A percentile compares a stretch with the other conserved stretches of the same genome.
Conservation (phyloP, 2,113 vertebrate genomes). For the Phalacrocorax brasilianus region DNA sequence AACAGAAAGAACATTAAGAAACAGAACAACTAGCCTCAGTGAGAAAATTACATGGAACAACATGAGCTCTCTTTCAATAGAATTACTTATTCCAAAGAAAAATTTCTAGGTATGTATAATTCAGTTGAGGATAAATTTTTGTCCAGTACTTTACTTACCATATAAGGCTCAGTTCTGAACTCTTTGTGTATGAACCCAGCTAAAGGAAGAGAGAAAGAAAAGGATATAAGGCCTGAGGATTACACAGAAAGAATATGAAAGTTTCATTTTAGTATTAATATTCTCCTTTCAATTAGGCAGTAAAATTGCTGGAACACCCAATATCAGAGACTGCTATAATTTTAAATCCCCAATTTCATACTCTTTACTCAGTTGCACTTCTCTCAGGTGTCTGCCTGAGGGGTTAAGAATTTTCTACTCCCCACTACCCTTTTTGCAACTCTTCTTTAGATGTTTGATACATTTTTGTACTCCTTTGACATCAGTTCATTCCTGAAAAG, state of each 20-base stretch:
- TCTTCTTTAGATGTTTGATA: background rate
- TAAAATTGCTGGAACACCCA: background rate
- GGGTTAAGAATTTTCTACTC: background rate
- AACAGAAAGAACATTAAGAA: background rate
- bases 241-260: background rate
- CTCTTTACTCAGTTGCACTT: background rate
- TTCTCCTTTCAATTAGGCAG: background rate
- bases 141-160: background rate
- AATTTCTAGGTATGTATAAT: background rate
- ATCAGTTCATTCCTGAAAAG: conserved; percentile 49
- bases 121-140: background rate
- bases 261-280: background rate
- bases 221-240: background rate
- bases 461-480: background rate
- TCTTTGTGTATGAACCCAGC: background rate
- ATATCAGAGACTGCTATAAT: background rate
- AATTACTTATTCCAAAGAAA: background rate
- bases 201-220: background rate
- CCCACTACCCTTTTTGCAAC: background rate
- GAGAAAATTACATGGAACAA: background rate
- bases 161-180: background rate
- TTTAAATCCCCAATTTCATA: background rate
- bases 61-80: background rate
- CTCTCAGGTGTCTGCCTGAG: background rate
- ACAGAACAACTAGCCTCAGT: background rate